phyloP scores from a whole-genome alignment of 2,888 invertebrate genomes.

The Dynastes grantii region DNA sequence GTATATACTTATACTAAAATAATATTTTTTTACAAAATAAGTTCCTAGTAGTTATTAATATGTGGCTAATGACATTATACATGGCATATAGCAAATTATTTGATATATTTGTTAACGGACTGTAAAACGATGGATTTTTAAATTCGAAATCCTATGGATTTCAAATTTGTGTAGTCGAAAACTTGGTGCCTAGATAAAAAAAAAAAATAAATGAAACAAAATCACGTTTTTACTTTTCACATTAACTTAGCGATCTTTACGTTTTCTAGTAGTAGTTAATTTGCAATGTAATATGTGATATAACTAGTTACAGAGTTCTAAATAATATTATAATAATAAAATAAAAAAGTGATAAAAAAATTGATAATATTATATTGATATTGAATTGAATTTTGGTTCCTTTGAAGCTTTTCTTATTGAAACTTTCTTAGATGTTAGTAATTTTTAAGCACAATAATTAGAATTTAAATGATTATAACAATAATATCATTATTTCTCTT shows the following conservation, averaged over 20 bases:
- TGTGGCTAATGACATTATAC: conserved; percentile 1
- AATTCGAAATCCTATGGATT: conserved; percentile 48
- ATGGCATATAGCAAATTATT: background rate
- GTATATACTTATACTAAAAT: conserved; percentile 3
- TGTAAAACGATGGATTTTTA: conserved; percentile 21
- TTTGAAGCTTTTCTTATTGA: background rate
- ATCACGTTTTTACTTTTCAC: background rate
- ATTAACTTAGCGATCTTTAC: background rate
- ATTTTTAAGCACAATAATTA: too few relatives aligned
- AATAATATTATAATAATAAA: conserved; percentile 36
- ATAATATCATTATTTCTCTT: background rate
- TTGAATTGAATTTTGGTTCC: conserved; percentile 30
- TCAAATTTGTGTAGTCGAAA: conserved; percentile 37
- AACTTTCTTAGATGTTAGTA: too few relatives aligned
- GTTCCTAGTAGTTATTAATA: background rate
- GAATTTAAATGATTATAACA: too few relatives aligned
- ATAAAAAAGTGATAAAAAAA: conserved; percentile 41
- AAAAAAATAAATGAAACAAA: background rate
- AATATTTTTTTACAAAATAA: background rate
- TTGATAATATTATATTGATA: conserved; percentile 35
- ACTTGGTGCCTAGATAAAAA: conserved; percentile 38
- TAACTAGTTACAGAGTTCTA: conserved; percentile 48
- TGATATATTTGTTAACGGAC: conserved; percentile 23
- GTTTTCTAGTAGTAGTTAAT: conserved; percentile 8
- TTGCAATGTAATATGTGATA: conserved; percentile 51